phyloP scores from a whole-genome alignment of 1,140 invertebrate genomes.

The Drosophila grimshawi region DNA sequence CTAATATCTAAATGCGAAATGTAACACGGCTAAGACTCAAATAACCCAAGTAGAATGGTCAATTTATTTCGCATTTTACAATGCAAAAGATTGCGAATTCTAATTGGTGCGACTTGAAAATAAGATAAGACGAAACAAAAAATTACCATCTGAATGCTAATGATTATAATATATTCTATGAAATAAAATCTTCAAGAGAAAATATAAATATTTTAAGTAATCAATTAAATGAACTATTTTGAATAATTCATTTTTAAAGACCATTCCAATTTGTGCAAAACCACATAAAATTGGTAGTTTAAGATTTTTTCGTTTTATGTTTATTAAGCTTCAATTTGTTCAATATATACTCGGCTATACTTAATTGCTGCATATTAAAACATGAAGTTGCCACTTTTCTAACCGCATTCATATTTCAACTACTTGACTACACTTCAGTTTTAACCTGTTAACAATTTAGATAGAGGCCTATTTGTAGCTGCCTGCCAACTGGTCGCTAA shows the following conservation, averaged over 20 bases:
- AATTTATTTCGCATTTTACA: conserved; percentile 10
- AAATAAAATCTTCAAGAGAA: no score
- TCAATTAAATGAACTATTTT: no score
- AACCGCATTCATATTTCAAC: background rate
- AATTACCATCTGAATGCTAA: no score
- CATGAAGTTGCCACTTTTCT: background rate
- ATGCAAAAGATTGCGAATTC: conserved; percentile 6
- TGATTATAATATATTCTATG: no score
- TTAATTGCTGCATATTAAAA: no score
- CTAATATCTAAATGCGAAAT: conserved; percentile 16
- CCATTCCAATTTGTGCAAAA: no score
- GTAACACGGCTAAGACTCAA: background rate
- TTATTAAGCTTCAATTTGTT: no score
- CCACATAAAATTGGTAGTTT: no score
- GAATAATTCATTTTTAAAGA: no score
- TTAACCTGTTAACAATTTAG: conserved; percentile 6
- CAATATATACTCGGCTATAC: no score
- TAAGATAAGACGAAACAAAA: background rate
- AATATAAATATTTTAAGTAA: no score
- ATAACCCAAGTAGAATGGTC: background rate
- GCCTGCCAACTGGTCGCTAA: conserved; percentile 34
- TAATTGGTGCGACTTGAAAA: background rate
- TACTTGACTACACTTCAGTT: background rate
- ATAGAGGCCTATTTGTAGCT: background rate
- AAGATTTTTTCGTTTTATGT: no score